Evolutionary conservation across 2,113 vertebrate genomes (phyloP), one percentile per base, ranked within the genome.

Genomic region (Gnathonemus longibarbis): DNA sequence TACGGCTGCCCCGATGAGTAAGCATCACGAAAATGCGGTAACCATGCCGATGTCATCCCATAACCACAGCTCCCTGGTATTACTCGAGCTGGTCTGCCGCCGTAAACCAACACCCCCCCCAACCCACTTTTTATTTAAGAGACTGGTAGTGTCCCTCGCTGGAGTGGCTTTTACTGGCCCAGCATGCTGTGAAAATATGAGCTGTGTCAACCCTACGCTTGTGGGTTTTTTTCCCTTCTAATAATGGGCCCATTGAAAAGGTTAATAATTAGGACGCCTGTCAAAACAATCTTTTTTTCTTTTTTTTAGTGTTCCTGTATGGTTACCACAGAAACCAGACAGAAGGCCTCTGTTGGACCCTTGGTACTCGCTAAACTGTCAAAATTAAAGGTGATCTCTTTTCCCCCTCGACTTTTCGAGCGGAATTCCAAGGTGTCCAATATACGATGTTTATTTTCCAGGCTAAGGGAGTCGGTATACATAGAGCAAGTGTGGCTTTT

Each of bases 181-280:
- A 92, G 88, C 93, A 94, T 91, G 94, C 93, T n/a, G 74, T 83
- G 84, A 91, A 93, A 93, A 92, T 93, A 91, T 91, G 87, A 92
- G 77, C 89, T 35, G 89, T 91, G 91, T 93, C 88, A 90, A 92
- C 91, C 93, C 91, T 92, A 90, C 70, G 92, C 93, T 74, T 19
- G 89, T 90, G 89, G 52, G 21, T 58, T 92, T 87, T 92, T 70
- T 70, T 31, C 1, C n/a, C n/a, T 89, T 90, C 91, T 93, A 92
- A 95, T 94, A 95, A 95, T 92, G 94, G 93, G 89, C 62, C 92
- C 87, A 93, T 95, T 94, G 92, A 94, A 93, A 90, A 52, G 89
- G 88, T 88, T 52, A 89, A 91, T 91, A 90, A 90, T 74, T 89
- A 84, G 39, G 92, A 92, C 70, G 52, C 92, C 92, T 93, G 92